Conservation (phyloP, 2,113 vertebrate genomes). For the Gymnorhina tibicen region DNA sequence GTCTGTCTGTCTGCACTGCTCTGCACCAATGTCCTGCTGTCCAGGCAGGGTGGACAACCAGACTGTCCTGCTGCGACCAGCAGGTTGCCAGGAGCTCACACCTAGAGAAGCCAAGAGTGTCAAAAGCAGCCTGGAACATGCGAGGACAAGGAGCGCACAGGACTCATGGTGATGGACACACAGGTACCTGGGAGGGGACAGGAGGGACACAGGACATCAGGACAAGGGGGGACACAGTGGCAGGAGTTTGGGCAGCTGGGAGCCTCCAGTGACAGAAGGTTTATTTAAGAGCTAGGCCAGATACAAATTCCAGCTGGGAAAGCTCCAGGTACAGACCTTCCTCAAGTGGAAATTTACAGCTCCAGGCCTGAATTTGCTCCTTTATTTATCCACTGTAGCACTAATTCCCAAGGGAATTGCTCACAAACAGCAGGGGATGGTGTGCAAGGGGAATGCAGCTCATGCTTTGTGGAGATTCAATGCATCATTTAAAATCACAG, state of each 20-base stretch:
- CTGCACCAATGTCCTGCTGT: background rate
- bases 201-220: background rate
- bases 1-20: background rate
- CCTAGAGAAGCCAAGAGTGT: background rate
- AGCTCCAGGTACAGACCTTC: background rate
- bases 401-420: slow-evolving; percentile 40
- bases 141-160: background rate
- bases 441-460: background rate
- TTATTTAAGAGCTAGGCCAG: background rate
- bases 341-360: background rate
- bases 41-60: background rate
- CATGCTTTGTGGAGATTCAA: background rate
- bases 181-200: background rate
- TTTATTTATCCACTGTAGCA: background rate
- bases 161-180: background rate
- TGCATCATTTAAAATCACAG: background rate
- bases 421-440: background rate
- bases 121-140: background rate
- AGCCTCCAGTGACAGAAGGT: background rate
- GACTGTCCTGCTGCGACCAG: background rate
- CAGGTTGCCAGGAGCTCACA: background rate
- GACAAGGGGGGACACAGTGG: background rate
- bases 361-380: background rate
- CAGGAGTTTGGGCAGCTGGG: background rate
- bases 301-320: background rate